Percentiles rank a stretch among this genome's conserved stretches.
Conservation (phyloP, 1,140 invertebrate species). For the Drosophila nikananu region DNA sequence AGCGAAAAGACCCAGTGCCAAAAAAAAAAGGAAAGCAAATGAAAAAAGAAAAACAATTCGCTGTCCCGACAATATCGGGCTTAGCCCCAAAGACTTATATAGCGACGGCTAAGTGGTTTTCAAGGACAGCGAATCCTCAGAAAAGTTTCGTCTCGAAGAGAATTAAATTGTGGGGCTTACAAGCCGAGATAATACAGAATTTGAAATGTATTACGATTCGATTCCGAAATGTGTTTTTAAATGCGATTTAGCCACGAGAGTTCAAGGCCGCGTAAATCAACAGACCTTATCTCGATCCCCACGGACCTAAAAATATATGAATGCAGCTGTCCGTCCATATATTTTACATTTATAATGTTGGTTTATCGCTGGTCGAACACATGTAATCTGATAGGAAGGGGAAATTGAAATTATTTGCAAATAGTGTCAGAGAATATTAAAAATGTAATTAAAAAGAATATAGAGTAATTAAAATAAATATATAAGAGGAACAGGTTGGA, state of each 20-base stretch:
- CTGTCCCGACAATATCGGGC: constrained; percentile 32
- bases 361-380: constrained; percentile 1
- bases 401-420: constrained; percentile 1
- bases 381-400: neutral
- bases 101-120: constrained; percentile 47
- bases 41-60: constrained; percentile 33
- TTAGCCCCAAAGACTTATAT: constrained; percentile 33
- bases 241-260: constrained; percentile 28
- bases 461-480: too few species aligned
- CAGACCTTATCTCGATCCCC: constrained; percentile 17
- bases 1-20: constrained; percentile 19
- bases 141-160: constrained; percentile 23
- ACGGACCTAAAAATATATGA: constrained; percentile 1
- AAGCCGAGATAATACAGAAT: constrained; percentile 39
- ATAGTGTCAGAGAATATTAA: neutral
- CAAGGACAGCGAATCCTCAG: constrained; percentile 28
- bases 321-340: neutral
- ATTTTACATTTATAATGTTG: neutral
- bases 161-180: constrained; percentile 27
- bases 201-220: constrained; percentile 42
- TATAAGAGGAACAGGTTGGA: too few species aligned
- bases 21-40: neutral
- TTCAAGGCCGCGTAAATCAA: constrained; percentile 27
- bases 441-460: constrained; percentile 4
- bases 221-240: constrained; percentile 41